Base-by-base conservation (phyloP, 2,113 vertebrate genomes). In the Podarcis cretensis region DNA sequence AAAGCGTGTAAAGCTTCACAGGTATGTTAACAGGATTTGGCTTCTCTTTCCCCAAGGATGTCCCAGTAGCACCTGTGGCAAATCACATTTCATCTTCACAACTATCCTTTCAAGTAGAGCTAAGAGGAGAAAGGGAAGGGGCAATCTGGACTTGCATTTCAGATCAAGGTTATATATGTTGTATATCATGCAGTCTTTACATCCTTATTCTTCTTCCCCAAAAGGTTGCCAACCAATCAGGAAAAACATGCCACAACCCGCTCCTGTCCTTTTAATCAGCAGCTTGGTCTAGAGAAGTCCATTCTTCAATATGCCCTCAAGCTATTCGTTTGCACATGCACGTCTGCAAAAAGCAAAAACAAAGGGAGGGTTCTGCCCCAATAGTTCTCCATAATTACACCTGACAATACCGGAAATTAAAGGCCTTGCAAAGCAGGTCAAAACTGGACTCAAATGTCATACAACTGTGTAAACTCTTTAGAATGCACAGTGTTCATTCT, bases 371-470 rank as follows among this genome's bases (percentile, higher is more conserved):
- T 40, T 54, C 37, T 82, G 79, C 63, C 75, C 77, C 65, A 30
- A 32, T 37, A 81, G 78, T 65, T 21, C 35, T 43, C 40, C 12
- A 9, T 21, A 13, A 79, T 23, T 23, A 25, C 63, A 32, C 66
- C 27, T 23, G 40, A 54, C 75, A 30, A 20, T 12, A 23, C 54
- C 6, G 35, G 0, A 0, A 59, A 78, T 21, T 89, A 35, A 35
- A 30, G n/a, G 54, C 16, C 79, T 40, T 0, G 0, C 57, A 76
- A n/a, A 0, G 0, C 3, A 23, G 40, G 10, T 86, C 81, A 69
- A 35, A 6, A 68, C 3, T 20, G 25, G 35, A 27, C 35, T 43
- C 65, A 66, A 40, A 69, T 83, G 78, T 18, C 27, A 57, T 16
- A 57, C 4, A 13, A 57, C 54, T n/a, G 78, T n/a, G 48, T 16